These are phyloP conservation scores for Congeria kusceri DNA, from an alignment of 2,888 invertebrate species.

Conservation along the genomic window DNA sequence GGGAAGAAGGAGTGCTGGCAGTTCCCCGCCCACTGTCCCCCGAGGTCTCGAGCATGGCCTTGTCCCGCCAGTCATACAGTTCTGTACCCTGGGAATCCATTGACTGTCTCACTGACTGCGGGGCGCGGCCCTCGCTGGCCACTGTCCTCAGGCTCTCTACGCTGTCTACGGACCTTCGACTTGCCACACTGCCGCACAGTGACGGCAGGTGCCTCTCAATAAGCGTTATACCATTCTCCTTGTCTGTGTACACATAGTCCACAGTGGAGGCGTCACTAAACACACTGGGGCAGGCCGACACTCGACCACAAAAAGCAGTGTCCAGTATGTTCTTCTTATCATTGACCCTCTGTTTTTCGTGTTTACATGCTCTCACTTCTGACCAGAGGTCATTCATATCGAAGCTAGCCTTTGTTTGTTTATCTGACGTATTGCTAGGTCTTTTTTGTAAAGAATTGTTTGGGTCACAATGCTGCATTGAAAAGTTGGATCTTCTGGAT, in stretches of 20 bases:
- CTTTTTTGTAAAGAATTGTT: background rate
- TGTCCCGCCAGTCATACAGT: conserved; percentile 74
- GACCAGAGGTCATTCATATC: conserved; percentile 50
- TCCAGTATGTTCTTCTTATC: conserved; percentile 34
- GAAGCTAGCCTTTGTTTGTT: background rate
- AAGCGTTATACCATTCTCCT: conserved; percentile 74
- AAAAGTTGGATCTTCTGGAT: background rate
- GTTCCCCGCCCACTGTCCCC: conserved; percentile 36
- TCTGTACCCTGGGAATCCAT: conserved; percentile 67
- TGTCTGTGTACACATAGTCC: conserved; percentile 77
- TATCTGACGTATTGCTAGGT: background rate
- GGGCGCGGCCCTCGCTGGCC: conserved; percentile 28
- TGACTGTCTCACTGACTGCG: background rate
- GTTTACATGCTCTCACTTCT: conserved; percentile 44
- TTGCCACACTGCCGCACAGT: conserved; percentile 68
- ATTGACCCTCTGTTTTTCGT: conserved; percentile 9
- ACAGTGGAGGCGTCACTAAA: conserved; percentile 71
- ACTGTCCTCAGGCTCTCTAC: conserved; percentile 50
- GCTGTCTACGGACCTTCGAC: conserved; percentile 71
- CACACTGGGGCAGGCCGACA: conserved; percentile 55
- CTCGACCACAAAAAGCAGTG: conserved; percentile 53
- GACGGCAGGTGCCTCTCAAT: conserved; percentile 78
- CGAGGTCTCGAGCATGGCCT: conserved; percentile 42
- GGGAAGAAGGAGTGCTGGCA: background rate
- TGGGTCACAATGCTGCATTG: too few species aligned